phyloP scores from a whole-genome alignment of 2,888 invertebrate species.

The Hermodice carunculata region DNA sequence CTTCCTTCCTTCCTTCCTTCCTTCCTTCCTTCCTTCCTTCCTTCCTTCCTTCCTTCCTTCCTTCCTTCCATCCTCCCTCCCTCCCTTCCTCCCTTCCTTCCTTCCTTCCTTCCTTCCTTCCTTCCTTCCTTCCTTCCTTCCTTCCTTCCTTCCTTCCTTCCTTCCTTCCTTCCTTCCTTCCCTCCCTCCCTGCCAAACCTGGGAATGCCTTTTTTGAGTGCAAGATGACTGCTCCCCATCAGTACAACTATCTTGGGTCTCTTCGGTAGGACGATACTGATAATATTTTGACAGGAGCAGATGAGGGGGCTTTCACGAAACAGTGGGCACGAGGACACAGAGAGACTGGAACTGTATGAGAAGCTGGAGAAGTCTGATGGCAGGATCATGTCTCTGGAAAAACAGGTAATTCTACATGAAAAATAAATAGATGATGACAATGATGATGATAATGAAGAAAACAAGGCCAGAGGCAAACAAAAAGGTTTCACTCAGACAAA shows the following conservation, averaged over 20 bases:
- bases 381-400: conserved; percentile 63
- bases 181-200: too few species aligned
- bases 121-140: too few species aligned
- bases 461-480: too few species aligned
- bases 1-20: background rate
- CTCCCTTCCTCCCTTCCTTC: background rate
- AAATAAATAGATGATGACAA: too few species aligned
- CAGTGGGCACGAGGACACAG: conserved; percentile 40
- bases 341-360: conserved; percentile 64
- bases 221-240: too few species aligned
- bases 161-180: too few species aligned
- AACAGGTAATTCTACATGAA: conserved; percentile 63
- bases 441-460: too few species aligned
- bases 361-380: conserved; percentile 62
- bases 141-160: too few species aligned
- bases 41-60: background rate
- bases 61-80: background rate
- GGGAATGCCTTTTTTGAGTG: too few species aligned
- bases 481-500: too few species aligned
- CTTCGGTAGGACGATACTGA: too few species aligned
- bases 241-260: too few species aligned
- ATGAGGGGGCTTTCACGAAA: background rate
- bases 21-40: background rate
- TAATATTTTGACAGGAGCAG: conserved; percentile 9
- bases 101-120: background rate